Percentiles rank a stretch among this genome's conserved stretches.
These are phyloP conservation scores for Spea multiplicata DNA, from an alignment of 2,113 vertebrate species.

Conservation along the genomic window DNA sequence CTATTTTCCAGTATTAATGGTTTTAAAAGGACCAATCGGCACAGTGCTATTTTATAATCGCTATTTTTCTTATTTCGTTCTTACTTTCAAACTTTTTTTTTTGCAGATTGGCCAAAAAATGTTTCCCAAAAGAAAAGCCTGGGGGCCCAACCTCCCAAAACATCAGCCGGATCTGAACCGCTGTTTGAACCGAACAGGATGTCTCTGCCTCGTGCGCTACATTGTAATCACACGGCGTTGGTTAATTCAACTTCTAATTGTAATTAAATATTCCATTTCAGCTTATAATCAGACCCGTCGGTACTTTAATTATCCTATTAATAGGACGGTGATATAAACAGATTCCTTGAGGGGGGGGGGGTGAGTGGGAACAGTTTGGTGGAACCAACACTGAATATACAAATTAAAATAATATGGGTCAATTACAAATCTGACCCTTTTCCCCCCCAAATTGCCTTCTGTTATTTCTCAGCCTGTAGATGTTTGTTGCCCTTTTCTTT, in stretches of 20 bases:
- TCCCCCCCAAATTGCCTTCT: neutral
- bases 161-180: neutral
- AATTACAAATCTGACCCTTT: neutral
- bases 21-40: too few species aligned
- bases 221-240: conserved; percentile 2
- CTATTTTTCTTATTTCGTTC: too few species aligned
- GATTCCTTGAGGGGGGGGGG: neutral
- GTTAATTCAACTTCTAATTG: neutral
- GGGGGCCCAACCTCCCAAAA: neutral
- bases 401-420: conserved; percentile 13
- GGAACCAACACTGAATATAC: neutral
- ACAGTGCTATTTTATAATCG: too few species aligned
- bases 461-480: neutral
- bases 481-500: neutral
- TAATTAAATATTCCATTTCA: conserved; percentile 31
- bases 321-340: conserved; percentile 4
- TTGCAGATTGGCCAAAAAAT: too few species aligned
- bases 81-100: too few species aligned
- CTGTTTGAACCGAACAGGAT: neutral
- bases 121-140: neutral
- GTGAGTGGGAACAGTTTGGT: neutral
- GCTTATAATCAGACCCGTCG: conserved; percentile 18
- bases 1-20: too few species aligned
- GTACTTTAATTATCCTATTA: conserved; percentile 28
- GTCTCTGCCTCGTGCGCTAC: neutral